Base-by-base conservation (phyloP, 1,140 invertebrate genomes). In the Colletes gigas region DNA sequence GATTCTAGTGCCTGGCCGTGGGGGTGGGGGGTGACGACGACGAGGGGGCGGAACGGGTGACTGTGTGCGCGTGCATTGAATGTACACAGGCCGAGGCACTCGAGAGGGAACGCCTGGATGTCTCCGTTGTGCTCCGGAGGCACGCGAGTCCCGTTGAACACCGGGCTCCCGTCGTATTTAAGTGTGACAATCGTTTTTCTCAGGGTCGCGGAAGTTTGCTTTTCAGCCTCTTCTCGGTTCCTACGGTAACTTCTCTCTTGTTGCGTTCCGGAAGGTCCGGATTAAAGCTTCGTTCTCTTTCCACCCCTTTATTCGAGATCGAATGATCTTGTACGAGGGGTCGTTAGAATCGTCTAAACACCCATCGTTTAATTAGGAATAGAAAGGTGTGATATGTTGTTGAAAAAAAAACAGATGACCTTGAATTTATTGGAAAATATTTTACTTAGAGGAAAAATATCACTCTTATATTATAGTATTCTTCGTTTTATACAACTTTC, bases 1-100 rank as follows among this genome's bases (percentile, higher is more conserved):
- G 90, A 91, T 78, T 88, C 82, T 88, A 86, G 87, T 88, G 83
- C 54, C 83, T 77, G 54, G 77, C 82, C 88, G 82, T 84, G 88
- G 84, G 30, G 50, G 0, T 9, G 8, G 50, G 9, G 44, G 44
- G 44, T 4, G 44, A 47, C 4, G 44, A 3, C 6, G 44, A 47
- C 6, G 88, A 84, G 60, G 50, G 10, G 50, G 50, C 0, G 50
- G 50, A 3, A 1, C 3, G 9, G 50, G 85, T 86, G 90, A 73
- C 78, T 41, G 80, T 73, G 78, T 85, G 83, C 80, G 86, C 50
- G 19, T 47, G n/a, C 44, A 71, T 17, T 10, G 57, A 74, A 69
- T 84, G 71, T 73, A 84, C 73, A 82, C 70, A 62, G 15, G 10
- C 39, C 30, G 44, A 19, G 14, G 68, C 59, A 63, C 77, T 72